Base-by-base conservation (phyloP, 2,797 vertebrate species). In the Enteromius radiatus region DNA sequence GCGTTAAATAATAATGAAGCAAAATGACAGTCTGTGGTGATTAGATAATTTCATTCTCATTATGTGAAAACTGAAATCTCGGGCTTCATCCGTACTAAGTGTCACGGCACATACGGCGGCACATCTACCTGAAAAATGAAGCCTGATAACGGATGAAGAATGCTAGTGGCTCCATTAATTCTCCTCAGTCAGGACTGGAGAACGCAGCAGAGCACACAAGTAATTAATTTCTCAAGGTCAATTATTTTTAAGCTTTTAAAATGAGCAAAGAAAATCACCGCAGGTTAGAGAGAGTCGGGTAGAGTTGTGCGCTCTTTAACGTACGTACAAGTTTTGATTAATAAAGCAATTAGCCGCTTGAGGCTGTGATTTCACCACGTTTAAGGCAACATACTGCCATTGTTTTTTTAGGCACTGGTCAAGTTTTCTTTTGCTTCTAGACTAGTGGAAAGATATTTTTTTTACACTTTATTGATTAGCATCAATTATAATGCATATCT, bases 181-280 rank as follows among this genome's bases (percentile, higher is more conserved):
- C 84, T 91, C 90, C 38, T 90, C 91, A 89, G 90, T 90, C 90
- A 88, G 69, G 84, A 85, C 81, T 86, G 84, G 81, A 89, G 76
- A 90, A 92, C 86, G 89, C 88, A 89, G 89, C 90, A 84, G 88
- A 89, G 91, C 88, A 90, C 90, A 92, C 87, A 90, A 89, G 92
- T 94, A 94, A 95, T 95, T 95, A 93, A 94, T 94, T 94, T 94
- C 91, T 93, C 92, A 93, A 95, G 94, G 94, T 93, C 93, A 92
- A 92, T 94, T 93, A 93, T 92, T 93, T 31, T 90, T 91, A 87
- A 88, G 88, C 88, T 90, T 91, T 86, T 71, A 79, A 93, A 89
- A 92, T 92, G 90, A 92, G 91, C 89, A 91, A 89, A 36, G 90
- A 86, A 89, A 90, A 86, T 85, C 90, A 86, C 85, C 89, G 70